Conservation (phyloP, 1,140 invertebrate genomes). For the Lethrus apterus region DNA sequence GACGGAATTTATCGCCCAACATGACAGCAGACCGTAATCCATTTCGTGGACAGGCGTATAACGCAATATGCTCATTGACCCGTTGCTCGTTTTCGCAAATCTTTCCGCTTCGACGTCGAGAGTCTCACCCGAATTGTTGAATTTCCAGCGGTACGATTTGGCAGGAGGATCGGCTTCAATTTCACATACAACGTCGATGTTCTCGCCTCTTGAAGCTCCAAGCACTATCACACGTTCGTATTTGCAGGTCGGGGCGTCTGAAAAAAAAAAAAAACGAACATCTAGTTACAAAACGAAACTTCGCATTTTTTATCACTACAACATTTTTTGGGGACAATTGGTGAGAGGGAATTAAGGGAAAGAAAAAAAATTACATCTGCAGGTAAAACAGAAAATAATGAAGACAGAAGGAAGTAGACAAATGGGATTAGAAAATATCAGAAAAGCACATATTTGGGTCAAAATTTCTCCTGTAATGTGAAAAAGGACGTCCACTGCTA, state of each 20-base stretch:
- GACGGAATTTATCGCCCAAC: slow-evolving; percentile 74
- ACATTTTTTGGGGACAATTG: slow-evolving; percentile 10
- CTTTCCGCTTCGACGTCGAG: slow-evolving; percentile 66
- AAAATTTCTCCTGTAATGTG: too few species aligned
- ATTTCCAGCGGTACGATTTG: slow-evolving; percentile 80
- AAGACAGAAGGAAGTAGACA: not conserved
- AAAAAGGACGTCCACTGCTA: too few species aligned
- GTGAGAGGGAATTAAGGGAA: too few species aligned
- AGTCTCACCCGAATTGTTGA: slow-evolving; percentile 80
- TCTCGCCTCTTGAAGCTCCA: slow-evolving; percentile 75
- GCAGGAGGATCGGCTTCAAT: slow-evolving; percentile 83
- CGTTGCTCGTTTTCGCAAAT: slow-evolving; percentile 56
- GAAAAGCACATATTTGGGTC: too few species aligned
- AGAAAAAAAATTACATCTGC: slow-evolving; percentile 2
- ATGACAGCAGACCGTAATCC: slow-evolving; percentile 74
- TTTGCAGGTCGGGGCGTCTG: slow-evolving; percentile 77
- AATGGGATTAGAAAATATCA: too few species aligned
- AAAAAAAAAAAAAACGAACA: slow-evolving; percentile 24
- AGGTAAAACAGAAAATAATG: not conserved
- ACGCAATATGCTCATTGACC: slow-evolving; percentile 57
- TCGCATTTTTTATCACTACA: too few species aligned
- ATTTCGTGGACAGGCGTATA: slow-evolving; percentile 64
- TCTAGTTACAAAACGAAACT: too few species aligned
- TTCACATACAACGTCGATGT: slow-evolving; percentile 73
- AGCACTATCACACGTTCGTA: slow-evolving; percentile 68